phyloP scores from a whole-genome alignment of 2,888 invertebrate genomes.

The Uloborus plumipes region DNA sequence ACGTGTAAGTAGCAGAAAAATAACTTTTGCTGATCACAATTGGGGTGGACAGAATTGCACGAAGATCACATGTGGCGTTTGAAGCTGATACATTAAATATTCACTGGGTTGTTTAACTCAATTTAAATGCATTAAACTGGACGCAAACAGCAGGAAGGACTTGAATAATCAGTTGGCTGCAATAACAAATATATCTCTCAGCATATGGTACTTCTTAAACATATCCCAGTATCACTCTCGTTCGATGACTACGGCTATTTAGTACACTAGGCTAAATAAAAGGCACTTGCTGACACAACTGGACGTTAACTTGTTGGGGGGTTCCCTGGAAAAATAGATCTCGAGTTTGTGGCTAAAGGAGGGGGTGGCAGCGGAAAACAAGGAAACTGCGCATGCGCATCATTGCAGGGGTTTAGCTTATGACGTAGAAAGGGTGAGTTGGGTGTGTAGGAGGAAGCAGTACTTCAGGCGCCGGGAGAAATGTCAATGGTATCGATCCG shows the following conservation, averaged over 20 bases:
- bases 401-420: constrained; percentile 35
- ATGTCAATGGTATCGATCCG: constrained; percentile 55
- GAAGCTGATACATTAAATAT: constrained; percentile 5
- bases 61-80: constrained; percentile 10
- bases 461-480: constrained; percentile 51
- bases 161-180: not conserved
- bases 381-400: constrained; percentile 47
- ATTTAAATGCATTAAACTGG: constrained; percentile 19
- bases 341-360: constrained; percentile 3
- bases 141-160: constrained; percentile 8
- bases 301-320: constrained; percentile 30
- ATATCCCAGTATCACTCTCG: too few relatives aligned
- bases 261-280: constrained; percentile 33
- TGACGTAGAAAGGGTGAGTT: constrained; percentile 27
- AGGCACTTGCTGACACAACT: constrained; percentile 54
- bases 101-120: not conserved
- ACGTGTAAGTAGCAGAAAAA: constrained; percentile 42
- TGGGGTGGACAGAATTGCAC: constrained; percentile 26
- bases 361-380: constrained; percentile 15
- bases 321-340: constrained; percentile 5
- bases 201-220: too few relatives aligned
- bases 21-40: constrained; percentile 44
- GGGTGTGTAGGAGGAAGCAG: constrained; percentile 22
- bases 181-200: too few relatives aligned
- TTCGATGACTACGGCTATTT: too few relatives aligned